Conservation (phyloP, 1,140 invertebrate genomes). For the Hetaerina americana region DNA sequence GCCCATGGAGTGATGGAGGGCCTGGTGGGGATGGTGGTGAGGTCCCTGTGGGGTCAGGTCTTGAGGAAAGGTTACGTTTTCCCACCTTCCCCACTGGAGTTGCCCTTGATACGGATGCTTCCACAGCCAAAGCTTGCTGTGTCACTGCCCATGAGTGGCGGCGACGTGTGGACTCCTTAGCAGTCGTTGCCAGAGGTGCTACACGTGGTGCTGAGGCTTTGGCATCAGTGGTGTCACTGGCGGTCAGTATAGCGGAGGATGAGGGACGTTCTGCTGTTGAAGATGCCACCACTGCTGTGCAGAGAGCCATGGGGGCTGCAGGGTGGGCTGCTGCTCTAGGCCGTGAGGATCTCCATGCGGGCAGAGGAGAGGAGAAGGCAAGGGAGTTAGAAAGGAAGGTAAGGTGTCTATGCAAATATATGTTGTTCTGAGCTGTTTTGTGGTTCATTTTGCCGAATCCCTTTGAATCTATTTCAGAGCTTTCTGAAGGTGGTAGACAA, state of each 20-base stretch:
- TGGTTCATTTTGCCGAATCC: too few relatives aligned
- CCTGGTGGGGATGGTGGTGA: not conserved
- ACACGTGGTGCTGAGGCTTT: not conserved
- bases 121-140: constrained; percentile 74
- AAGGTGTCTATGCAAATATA: too few relatives aligned
- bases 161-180: constrained; percentile 50
- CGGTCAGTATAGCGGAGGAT: not conserved
- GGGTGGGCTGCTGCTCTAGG: not conserved
- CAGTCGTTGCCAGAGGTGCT: not conserved
- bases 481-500: too few relatives aligned
- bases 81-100: constrained; percentile 66
- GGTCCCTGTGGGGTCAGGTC: not conserved
- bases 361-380: not conserved
- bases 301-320: not conserved
- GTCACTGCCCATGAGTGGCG: constrained; percentile 75
- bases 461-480: too few relatives aligned
- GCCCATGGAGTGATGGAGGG: not conserved
- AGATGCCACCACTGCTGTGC: not conserved
- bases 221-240: not conserved
- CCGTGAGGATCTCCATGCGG: not conserved
- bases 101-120: constrained; percentile 78
- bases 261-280: not conserved
- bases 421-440: too few relatives aligned
- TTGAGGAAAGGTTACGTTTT: constrained; percentile 32
- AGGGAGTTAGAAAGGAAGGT: not conserved